Evolutionary conservation across 2,888 invertebrate species (phyloP).

Genomic region (Harpalus rubripes): DNA sequence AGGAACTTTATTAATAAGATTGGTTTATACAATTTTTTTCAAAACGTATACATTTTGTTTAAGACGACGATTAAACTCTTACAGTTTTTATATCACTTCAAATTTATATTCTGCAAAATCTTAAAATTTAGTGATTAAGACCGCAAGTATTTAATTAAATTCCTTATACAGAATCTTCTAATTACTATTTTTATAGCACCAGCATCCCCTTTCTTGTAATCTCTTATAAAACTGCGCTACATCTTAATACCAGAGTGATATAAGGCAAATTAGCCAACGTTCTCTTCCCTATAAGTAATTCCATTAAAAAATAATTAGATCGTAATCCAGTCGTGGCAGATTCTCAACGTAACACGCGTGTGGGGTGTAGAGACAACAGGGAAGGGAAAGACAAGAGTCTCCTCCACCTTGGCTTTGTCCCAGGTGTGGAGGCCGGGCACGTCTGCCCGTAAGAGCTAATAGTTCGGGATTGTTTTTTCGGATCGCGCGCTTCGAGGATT

Average conservation of each 20-base stretch:
- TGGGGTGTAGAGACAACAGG: background rate
- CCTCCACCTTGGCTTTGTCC: constrained; percentile 34
- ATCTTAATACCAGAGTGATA: constrained; percentile 39
- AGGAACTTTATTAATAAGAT: no score
- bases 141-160: background rate
- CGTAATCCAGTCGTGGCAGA: constrained; percentile 53
- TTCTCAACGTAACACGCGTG: constrained; percentile 56
- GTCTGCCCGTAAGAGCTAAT: constrained; percentile 47
- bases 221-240: constrained; percentile 20
- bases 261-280: constrained; percentile 27
- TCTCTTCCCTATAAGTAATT: constrained; percentile 4
- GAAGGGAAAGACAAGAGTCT: background rate
- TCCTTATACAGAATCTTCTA: background rate
- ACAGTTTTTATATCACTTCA: background rate
- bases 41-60: no score
- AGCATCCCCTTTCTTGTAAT: background rate
- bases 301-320: constrained; percentile 53
- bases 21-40: no score
- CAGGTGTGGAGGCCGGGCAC: constrained; percentile 52
- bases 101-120: background rate
- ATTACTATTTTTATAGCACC: constrained; percentile 13
- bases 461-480: constrained; percentile 59
- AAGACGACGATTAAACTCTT: background rate
- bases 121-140: background rate
- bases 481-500: constrained; percentile 56